phyloP scores from a whole-genome alignment of 2,888 invertebrate genomes.

The Lasioglossum lativentre region DNA sequence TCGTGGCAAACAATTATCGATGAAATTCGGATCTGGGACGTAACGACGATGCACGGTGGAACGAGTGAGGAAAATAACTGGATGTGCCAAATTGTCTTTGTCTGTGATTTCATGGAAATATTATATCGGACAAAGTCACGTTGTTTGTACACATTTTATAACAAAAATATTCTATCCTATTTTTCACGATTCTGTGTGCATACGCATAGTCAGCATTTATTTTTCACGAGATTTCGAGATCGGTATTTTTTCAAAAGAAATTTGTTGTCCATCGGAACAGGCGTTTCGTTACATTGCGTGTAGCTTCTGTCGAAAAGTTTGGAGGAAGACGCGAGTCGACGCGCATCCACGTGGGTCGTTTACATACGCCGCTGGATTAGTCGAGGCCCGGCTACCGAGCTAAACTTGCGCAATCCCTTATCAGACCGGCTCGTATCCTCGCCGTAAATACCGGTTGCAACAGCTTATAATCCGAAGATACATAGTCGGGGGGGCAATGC shows the following conservation, averaged over 20 bases:
- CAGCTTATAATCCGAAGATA: constrained; percentile 77
- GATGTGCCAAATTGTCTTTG: background rate
- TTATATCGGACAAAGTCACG: background rate
- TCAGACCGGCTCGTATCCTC: constrained; percentile 71
- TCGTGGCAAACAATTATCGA: background rate
- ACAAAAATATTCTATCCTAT: background rate
- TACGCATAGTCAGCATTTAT: background rate
- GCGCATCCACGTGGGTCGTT: constrained; percentile 64
- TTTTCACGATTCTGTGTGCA: background rate
- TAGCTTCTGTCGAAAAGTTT: background rate
- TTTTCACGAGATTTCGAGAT: background rate
- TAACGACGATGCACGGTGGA: background rate
- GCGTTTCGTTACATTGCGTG: background rate
- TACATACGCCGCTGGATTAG: constrained; percentile 67
- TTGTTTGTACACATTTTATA: background rate
- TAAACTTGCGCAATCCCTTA: constrained; percentile 77
- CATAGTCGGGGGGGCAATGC: constrained; percentile 64
- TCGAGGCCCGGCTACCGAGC: constrained; percentile 71
- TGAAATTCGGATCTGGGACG: background rate
- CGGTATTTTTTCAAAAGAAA: too few relatives aligned
- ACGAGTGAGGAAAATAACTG: background rate
- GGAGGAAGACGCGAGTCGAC: constrained; percentile 1
- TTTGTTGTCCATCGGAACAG: background rate
- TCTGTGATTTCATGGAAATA: background rate
- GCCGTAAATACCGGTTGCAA: constrained; percentile 78